Conservation (phyloP, 2,113 vertebrate species). For the Pitta sordida region DNA sequence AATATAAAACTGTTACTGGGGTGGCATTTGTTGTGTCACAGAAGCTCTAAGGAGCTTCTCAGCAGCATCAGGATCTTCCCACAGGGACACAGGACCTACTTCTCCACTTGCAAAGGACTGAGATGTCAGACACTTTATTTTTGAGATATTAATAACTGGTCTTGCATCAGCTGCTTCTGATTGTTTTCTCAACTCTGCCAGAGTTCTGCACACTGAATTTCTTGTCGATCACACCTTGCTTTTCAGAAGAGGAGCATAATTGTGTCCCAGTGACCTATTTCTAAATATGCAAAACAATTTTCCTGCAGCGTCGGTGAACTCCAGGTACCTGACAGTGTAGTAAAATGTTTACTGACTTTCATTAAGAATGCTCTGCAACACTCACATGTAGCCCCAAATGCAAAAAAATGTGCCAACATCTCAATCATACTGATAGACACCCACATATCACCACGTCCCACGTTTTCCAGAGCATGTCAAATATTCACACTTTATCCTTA, state of each 20-base stretch:
- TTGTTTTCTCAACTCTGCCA: not conserved
- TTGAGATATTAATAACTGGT: not conserved
- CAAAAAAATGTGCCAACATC: not conserved
- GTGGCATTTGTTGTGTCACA: not conserved
- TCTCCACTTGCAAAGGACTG: not conserved
- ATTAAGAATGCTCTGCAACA: not conserved
- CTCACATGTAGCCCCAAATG: not conserved
- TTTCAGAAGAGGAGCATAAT: not conserved
- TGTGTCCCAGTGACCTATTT: slow-evolving; percentile 44
- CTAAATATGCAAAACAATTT: slow-evolving; percentile 26
- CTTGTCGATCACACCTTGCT: not conserved
- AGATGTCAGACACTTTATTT: not conserved
- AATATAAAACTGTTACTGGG: not conserved
- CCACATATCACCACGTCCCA: not conserved
- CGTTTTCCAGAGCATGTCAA: not conserved
- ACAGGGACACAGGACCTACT: not conserved
- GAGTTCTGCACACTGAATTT: not conserved
- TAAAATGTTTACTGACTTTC: slow-evolving; percentile 17
- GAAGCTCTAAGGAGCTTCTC: not conserved
- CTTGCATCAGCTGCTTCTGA: not conserved
- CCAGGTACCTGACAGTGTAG: not conserved
- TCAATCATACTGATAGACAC: not conserved
- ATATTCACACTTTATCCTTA: not conserved
- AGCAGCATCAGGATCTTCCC: not conserved
- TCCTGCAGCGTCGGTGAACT: not conserved